Evolutionary conservation across 2,888 invertebrate genomes (phyloP), one percentile per base, ranked within the genome.

Genomic region (Melanostoma mellinum): DNA sequence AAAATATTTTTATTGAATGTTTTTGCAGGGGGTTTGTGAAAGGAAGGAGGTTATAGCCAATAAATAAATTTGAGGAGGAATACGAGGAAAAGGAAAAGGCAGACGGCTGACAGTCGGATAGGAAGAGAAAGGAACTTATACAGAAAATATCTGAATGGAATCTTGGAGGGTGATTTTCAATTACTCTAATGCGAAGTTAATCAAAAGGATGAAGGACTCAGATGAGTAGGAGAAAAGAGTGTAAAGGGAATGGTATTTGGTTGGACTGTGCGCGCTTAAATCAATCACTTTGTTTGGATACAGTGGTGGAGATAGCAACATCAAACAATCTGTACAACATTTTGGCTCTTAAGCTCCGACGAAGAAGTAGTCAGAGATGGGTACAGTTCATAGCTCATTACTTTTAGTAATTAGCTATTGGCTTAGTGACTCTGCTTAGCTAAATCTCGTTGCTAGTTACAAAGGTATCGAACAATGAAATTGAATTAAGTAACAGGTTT

Each of bases 131-230:
- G 36, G 20, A 58, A 75, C 46, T 73, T 10, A 60, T 10, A 63
- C 20, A 20, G 20, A 61, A 50, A 72, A 52, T 61, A 55, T 55
- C 55, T 76, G 72, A 77, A 72, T 77, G 82, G 82, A 77, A 69
- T 78, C 63, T 63, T 68, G 78, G 63, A 20, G 68, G 40, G 53
- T 50, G 58, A 65, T 69, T 74, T 84, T 67, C 84, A 84, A 84
- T 84, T 84, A 84, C 79, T 71, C 75, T 79, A 84, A 84, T 82
- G 77, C 58, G 73, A 82, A 82, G 82, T 82, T 82, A 82, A 82
- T 78, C 82, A 78, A 82, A 78, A 74, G 73, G 58, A 78, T 79
- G 61, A 79, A 79, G 67, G 65, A 71, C 65, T 58, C 58, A 46
- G 56, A 30, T 65, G 65, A 53, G 58, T 65, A 10, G 6, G 58